Base-by-base conservation (phyloP, 35 echinoderm and acorn worm genomes). In the Heliocidaris tuberculata region DNA sequence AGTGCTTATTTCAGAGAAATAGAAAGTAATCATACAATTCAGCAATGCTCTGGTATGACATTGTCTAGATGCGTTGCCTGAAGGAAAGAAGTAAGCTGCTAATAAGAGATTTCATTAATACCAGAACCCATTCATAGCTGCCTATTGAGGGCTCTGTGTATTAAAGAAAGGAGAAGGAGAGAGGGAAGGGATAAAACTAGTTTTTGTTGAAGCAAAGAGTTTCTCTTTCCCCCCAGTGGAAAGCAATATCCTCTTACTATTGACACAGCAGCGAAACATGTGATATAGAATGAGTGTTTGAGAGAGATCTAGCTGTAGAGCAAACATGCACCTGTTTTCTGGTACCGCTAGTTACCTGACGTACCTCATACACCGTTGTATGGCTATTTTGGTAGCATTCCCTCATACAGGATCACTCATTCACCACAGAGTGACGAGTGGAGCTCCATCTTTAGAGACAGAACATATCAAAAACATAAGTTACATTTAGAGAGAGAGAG, bases 291-390 rank as follows among this genome's bases (percentile, higher is more conserved):
- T 78, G 65, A 78, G 65, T 78, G 65, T 2, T 42, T 78, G 65
- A 78, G 65, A 78, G 87, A 89, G 87, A n/a, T 89, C 87, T 48
- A 89, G 87, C 87, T 47, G 3, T 24, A 89, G 17, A 48, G 87
- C 30, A 89, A 89, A 89, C 87, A 89, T 42, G 87, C 87, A 89
- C 87, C 87, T 89, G 87, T 89, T 78, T 27, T 78, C 27, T 78
- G 65, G 65, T n/a, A 78, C 21, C 65, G 65, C 65, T 78, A 4
- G 65, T 78, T 78, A 78, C 65, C 65, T 78, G 65, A 42, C 35
- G 35, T 42, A 42, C 35, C 27, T 19, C 65, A 19, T 78, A 21
- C 65, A 19, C 27, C 27, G 10, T 9, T 56, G 21, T 78, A 78
- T 24, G 27, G 65, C 27, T 78, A 78, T 78, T 78, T 19, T 5